Evolutionary conservation across 1,140 invertebrate genomes (phyloP).

Genomic region (Cotesia chilonis): DNA sequence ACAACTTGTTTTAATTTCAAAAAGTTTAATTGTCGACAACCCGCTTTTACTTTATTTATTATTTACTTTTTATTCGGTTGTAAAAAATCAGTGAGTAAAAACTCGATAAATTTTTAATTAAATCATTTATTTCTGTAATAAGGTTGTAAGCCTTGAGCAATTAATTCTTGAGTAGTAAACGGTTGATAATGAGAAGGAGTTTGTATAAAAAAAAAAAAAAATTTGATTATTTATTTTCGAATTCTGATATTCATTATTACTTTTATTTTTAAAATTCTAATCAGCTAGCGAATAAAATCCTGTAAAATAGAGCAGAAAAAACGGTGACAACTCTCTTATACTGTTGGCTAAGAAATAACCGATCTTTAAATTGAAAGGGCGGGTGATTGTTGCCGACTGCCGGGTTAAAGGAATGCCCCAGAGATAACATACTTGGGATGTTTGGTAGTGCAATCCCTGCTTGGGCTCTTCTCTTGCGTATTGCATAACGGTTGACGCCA

Average conservation of each 20-base stretch:
- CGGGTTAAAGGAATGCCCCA: conserved; percentile 51
- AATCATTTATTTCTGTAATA: no score
- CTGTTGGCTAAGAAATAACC: conserved; percentile 23
- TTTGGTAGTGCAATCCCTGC: conserved; percentile 56
- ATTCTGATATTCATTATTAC: no score
- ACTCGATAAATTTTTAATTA: not conserved
- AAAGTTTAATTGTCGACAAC: no score
- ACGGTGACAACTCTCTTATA: conserved; percentile 6
- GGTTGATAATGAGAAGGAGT: no score
- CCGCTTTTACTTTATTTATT: no score
- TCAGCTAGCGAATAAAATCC: not conserved
- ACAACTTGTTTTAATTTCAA: no score
- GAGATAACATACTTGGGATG: conserved; percentile 53
- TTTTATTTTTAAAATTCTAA: no score
- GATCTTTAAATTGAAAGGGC: conserved; percentile 35
- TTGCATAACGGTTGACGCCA: conserved; percentile 54
- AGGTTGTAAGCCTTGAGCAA: no score
- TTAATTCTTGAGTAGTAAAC: no score
- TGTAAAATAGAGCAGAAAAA: not conserved
- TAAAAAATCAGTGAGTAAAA: not conserved
- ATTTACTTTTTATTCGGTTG: no score
- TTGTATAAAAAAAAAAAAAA: no score
- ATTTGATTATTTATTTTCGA: no score
- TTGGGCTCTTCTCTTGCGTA: conserved; percentile 44
- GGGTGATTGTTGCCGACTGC: conserved; percentile 43